Percentiles rank a stretch among this genome's conserved stretches.
These are phyloP conservation scores for Notodonta dromedarius DNA, from an alignment of 2,888 invertebrate species.

Conservation along the genomic window DNA sequence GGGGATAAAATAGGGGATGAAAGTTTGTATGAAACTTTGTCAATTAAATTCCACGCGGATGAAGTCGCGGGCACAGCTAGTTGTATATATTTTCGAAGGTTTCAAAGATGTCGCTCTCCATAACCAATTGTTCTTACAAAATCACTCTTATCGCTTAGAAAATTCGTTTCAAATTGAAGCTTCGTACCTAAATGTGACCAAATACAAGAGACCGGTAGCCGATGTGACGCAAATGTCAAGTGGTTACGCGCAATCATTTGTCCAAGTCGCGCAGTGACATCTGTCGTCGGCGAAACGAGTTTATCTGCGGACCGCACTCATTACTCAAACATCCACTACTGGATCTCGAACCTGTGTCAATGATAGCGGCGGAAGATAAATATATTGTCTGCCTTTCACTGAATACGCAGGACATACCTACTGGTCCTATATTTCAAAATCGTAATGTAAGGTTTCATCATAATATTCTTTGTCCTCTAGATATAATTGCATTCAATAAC, in stretches of 20 bases:
- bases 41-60: too few relatives aligned
- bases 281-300: conserved; percentile 67
- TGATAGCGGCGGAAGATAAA: conserved; percentile 47
- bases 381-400: conserved; percentile 47
- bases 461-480: too few relatives aligned
- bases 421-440: conserved; percentile 18
- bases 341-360: conserved; percentile 53
- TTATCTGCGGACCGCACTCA: conserved; percentile 62
- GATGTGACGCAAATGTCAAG: conserved; percentile 40
- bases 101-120: too few relatives aligned
- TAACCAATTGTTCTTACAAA: too few relatives aligned
- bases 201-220: conserved; percentile 27
- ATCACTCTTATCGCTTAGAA: not conserved
- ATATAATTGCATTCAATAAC: too few relatives aligned
- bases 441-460: not conserved
- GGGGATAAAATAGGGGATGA: too few relatives aligned
- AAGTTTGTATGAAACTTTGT: too few relatives aligned
- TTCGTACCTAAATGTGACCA: conserved; percentile 12
- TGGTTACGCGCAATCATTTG: conserved; percentile 66
- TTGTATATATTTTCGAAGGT: too few relatives aligned
- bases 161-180: not conserved
- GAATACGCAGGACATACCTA: conserved; percentile 17
- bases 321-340: conserved; percentile 64
- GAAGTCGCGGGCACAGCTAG: too few relatives aligned
- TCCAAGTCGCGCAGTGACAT: conserved; percentile 64